phyloP scores from a whole-genome alignment of 2,888 invertebrate genomes.

The Euproctis similis region DNA sequence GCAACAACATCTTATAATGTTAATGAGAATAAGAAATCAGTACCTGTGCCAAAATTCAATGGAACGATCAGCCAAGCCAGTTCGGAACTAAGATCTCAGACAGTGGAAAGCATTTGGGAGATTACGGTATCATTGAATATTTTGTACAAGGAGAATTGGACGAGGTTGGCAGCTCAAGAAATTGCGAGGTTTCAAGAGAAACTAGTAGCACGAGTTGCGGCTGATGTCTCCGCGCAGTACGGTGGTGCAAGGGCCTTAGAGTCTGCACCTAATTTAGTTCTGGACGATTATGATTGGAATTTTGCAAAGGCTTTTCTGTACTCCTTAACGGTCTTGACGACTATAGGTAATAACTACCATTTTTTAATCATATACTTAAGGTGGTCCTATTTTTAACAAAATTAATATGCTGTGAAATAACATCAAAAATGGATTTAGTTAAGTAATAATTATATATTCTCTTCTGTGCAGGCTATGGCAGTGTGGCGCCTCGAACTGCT shows the following conservation, averaged over 20 bases:
- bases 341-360: constrained; percentile 88
- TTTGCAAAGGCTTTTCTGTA: constrained; percentile 94
- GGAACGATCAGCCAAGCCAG: constrained; percentile 59
- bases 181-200: constrained; percentile 86
- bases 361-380: no score
- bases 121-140: constrained; percentile 91
- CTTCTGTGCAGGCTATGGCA: constrained; percentile 87
- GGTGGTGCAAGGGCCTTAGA: constrained; percentile 62
- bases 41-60: constrained; percentile 49
- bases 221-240: constrained; percentile 80
- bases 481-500: constrained; percentile 92
- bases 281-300: constrained; percentile 86
- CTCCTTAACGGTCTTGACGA: constrained; percentile 94
- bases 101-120: constrained; percentile 94
- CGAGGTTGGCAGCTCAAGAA: constrained; percentile 83
- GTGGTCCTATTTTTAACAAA: neutral
- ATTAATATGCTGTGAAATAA: constrained; percentile 1
- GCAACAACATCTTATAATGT: constrained; percentile 68
- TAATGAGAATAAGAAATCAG: constrained; percentile 46
- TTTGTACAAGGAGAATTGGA: constrained; percentile 93
- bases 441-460: no score
- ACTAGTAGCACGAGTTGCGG: constrained; percentile 83
- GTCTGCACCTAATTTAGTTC: constrained; percentile 53
- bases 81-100: constrained; percentile 68
- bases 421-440: no score